Percentiles rank a stretch among this genome's conserved stretches.
These are phyloP conservation scores for Chrysina gloriosa DNA, from an alignment of 2,888 invertebrate genomes.

Conservation along the genomic window DNA sequence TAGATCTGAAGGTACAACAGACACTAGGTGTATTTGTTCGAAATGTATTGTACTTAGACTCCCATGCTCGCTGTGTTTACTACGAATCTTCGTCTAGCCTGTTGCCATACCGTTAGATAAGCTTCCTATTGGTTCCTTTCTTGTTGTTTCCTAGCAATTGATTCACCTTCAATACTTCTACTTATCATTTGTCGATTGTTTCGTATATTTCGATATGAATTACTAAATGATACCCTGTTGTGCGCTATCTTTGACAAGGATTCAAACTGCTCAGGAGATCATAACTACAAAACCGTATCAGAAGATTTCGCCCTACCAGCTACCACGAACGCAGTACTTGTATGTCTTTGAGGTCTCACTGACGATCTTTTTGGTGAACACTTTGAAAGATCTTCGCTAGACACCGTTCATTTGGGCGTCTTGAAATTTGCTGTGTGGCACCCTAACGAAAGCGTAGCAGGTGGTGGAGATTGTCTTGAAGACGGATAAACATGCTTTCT, in stretches of 20 bases:
- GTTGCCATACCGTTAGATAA: slow-evolving; percentile 43
- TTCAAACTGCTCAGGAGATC: not conserved
- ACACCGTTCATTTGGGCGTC: slow-evolving; percentile 1
- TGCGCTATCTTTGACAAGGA: slow-evolving; percentile 8
- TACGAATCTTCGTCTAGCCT: slow-evolving; percentile 42
- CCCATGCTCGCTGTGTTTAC: slow-evolving; percentile 32
- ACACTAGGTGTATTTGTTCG: no score
- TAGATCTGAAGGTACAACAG: no score
- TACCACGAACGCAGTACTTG: not conserved
- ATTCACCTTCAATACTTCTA: slow-evolving; percentile 29
- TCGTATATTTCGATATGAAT: not conserved
- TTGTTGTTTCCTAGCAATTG: slow-evolving; percentile 33
- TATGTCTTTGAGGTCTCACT: not conserved
- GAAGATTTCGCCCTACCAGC: not conserved
- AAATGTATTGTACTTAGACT: not conserved
- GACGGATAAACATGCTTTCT: not conserved
- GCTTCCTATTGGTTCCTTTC: slow-evolving; percentile 39
- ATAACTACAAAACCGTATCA: not conserved
- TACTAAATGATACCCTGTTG: slow-evolving; percentile 20
- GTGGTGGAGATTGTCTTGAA: not conserved
- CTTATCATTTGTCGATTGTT: slow-evolving; percentile 17
- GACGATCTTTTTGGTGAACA: not conserved
- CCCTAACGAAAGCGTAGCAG: not conserved
- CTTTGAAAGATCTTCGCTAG: not conserved
- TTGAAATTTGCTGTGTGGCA: not conserved